phyloP scores from a whole-genome alignment of 2,888 invertebrate species.

The Crossocerus cetratus region DNA sequence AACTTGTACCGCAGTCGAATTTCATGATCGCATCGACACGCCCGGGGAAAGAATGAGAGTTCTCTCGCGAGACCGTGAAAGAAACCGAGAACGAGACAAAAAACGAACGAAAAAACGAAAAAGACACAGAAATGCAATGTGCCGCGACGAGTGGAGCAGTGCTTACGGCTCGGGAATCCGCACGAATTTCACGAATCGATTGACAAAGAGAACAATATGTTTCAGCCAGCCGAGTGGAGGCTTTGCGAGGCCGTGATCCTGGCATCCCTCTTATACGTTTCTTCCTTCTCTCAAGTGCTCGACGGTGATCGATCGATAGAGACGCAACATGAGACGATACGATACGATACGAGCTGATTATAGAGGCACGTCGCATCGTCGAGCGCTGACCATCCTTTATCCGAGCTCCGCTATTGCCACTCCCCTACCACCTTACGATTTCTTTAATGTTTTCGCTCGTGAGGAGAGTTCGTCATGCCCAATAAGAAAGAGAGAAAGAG shows the following conservation, averaged over 20 bases:
- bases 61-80: constrained; percentile 26
- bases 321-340: neutral
- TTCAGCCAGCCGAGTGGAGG: constrained; percentile 74
- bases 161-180: constrained; percentile 14
- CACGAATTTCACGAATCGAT: constrained; percentile 49
- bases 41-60: neutral
- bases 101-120: constrained; percentile 15
- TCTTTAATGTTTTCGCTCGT: constrained; percentile 65
- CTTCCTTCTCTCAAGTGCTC: constrained; percentile 63
- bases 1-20: too few relatives aligned
- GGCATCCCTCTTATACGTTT: constrained; percentile 51
- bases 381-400: constrained; percentile 56
- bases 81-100: neutral
- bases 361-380: constrained; percentile 60
- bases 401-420: constrained; percentile 17
- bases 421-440: constrained; percentile 37
- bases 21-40: neutral
- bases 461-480: constrained; percentile 69
- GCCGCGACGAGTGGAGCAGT: constrained; percentile 27
- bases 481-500: constrained; percentile 58
- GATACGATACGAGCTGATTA: neutral
- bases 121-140: constrained; percentile 20
- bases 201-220: constrained; percentile 65
- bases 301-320: constrained; percentile 17
- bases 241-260: constrained; percentile 74